Base-by-base conservation (phyloP, 2,113 vertebrate genomes). In the Pionites leucogaster region DNA sequence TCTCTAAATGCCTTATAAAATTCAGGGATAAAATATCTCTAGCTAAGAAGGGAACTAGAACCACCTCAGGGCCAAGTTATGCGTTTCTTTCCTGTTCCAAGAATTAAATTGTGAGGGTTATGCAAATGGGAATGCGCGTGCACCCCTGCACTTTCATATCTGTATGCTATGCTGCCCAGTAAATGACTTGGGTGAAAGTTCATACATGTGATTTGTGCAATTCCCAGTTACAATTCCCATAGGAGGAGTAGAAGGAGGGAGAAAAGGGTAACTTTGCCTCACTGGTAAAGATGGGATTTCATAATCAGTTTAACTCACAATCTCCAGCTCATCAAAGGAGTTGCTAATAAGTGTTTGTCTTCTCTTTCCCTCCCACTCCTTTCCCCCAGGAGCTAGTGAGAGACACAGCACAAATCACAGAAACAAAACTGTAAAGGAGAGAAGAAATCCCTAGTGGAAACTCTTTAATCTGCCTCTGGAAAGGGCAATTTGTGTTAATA, bases 401-500 rank as follows among this genome's bases (percentile, higher is more conserved):
- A 95, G 72, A 83, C 67, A 94, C 14, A 91, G 63, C 79, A 71
- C 63, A 80, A 96, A 97, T 97, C 96, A 96, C 84, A 95, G 94
- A 82, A 96, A 14, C 70, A 64, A 93, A 96, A 92, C 86, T 95
- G 95, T 94, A 96, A 96, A 95, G 82, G 53, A 88, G 86, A 69
- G 88, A 75, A 65, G 88, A 94, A 90, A 90, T 95, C 86, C 96
- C 93, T 23, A 28, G 94, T 83, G 96, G 69, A 82, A 96, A 84
- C 75, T 59, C 94, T 96, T 96, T 97, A 97, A 96, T 97, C 89
- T 95, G 93, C 76, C 90, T 95, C 92, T 93, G 77, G 92, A 97
- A 95, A 95, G 96, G 90, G 90, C 84, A 97, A 93, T 96, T 91
- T 96, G 86, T 96, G 94, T 97, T 96, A 97, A 97, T 92, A 80